Conservation (phyloP, 2,888 invertebrate species). For the Troilus luridus region DNA sequence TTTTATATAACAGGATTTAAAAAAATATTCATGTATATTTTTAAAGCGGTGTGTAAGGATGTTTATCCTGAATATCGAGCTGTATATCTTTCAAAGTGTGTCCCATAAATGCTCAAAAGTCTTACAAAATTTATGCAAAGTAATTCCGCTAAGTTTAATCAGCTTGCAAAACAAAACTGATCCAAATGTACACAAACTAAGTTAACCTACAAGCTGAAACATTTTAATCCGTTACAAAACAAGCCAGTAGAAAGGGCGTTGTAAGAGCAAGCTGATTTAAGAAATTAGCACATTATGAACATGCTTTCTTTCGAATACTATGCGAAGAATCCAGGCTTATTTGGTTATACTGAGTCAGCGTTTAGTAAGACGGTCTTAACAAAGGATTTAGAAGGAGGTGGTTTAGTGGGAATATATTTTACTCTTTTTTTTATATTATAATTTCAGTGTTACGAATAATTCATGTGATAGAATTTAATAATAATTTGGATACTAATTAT, state of each 20-base stretch:
- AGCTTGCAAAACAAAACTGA: conserved; percentile 1
- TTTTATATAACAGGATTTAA: too few relatives aligned
- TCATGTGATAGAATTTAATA: too few relatives aligned
- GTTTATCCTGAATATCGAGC: neutral
- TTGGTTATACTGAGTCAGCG: neutral
- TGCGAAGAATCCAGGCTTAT: neutral
- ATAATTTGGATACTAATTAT: too few relatives aligned
- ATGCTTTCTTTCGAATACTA: neutral
- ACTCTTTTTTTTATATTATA: neutral
- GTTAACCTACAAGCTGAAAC: neutral
- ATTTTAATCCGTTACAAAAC: conserved; percentile 16
- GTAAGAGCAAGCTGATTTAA: neutral
- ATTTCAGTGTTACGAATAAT: too few relatives aligned
- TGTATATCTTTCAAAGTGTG: neutral
- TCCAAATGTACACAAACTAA: neutral
- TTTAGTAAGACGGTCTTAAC: neutral
- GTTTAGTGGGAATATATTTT: neutral
- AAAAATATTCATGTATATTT: too few relatives aligned
- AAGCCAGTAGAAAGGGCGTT: neutral
- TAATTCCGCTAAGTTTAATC: neutral
- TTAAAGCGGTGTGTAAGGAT: neutral
- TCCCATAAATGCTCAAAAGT: neutral
- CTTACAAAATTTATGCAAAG: neutral
- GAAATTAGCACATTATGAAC: neutral
- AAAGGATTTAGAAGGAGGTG: neutral